Evolutionary conservation across 1,140 invertebrate species (phyloP), one percentile per base, ranked within the genome.

Genomic region (Myzus persicae): DNA sequence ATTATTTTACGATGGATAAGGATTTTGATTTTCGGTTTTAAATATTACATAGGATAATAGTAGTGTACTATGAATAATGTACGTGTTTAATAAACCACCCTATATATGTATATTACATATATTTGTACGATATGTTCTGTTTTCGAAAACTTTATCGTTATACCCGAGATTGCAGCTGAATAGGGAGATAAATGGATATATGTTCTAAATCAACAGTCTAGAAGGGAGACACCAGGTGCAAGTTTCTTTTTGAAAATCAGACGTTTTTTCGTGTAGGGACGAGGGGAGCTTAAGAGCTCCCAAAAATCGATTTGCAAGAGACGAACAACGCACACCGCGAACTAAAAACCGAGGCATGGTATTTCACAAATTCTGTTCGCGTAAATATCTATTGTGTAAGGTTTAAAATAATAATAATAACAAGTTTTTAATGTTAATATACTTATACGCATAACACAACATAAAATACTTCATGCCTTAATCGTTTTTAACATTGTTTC

Each of bases 141-240:
- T 90, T 42, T 31, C 5, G 38, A 90, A 67, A 90, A 90, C 38
- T 90, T 90, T 90, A 67, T 90, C 89, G 89, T 67, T 90, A 67
- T 54, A 67, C 51, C 14, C 40, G 51, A 31, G 59, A n/a, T 59
- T 54, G 51, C 89, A 90, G 89, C 89, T 90, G 89, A 90, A 90
- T 90, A n/a, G 46, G 91, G 91, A 82, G 91, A 85, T 46, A 91
- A 91, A 91, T 93, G 81, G 36, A 93, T 82, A 85, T 38, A 40
- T 36, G 67, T 38, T 81, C 81, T 85, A 38, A 82, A 85, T 93
- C 46, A 93, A 82, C 44, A 93, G 42, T 84, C 91, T 40, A 48
- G 85, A 93, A 93, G 46, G 81, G 81, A 85, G 91, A 82, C 90
- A 85, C 91, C 91, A 93, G 91, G 91, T 93, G 91, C 91, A 93